Conservation (phyloP, 2,888 invertebrate species). For the Hirtodrosophila trivittata region DNA sequence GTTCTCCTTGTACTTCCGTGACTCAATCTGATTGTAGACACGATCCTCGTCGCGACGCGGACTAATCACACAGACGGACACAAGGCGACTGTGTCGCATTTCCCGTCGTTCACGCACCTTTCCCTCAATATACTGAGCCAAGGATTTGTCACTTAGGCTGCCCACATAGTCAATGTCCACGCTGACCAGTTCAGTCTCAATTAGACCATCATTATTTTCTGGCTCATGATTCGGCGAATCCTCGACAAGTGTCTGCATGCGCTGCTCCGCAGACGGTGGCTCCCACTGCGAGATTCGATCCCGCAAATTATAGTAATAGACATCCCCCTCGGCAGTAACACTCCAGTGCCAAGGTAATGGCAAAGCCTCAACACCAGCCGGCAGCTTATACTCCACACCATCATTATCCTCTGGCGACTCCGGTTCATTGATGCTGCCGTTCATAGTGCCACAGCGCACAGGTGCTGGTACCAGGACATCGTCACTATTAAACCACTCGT, state of each 20-base stretch:
- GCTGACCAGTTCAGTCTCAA: conserved; percentile 40
- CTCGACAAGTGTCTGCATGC: conserved; percentile 72
- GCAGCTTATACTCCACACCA: conserved; percentile 76
- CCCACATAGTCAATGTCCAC: conserved; percentile 47
- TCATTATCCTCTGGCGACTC: conserved; percentile 38
- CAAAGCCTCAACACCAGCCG: conserved; percentile 85
- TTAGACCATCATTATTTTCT: conserved; percentile 22
- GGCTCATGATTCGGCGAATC: conserved; percentile 37
- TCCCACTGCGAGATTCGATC: conserved; percentile 91
- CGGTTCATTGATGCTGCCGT: conserved; percentile 42
- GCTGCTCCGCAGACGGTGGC: conserved; percentile 85
- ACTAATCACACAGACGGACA: conserved; percentile 88
- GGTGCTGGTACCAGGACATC: conserved; percentile 79
- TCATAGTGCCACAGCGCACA: conserved; percentile 75
- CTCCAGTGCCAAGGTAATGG: conserved; percentile 95
- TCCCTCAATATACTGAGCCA: conserved; percentile 80
- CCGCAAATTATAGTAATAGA: conserved; percentile 96
- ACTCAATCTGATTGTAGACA: conserved; percentile 87
- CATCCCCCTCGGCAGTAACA: conserved; percentile 91
- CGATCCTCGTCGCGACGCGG: conserved; percentile 92
- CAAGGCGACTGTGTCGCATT: conserved; percentile 84
- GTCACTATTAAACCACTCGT: conserved; percentile 82
- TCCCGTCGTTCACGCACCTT: conserved; percentile 86
- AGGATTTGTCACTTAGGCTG: conserved; percentile 67
- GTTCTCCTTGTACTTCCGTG: conserved; percentile 90